These are phyloP conservation scores for Eurystomus glaucurus DNA, from an alignment of 2,797 vertebrate species.

Conservation along the genomic window DNA sequence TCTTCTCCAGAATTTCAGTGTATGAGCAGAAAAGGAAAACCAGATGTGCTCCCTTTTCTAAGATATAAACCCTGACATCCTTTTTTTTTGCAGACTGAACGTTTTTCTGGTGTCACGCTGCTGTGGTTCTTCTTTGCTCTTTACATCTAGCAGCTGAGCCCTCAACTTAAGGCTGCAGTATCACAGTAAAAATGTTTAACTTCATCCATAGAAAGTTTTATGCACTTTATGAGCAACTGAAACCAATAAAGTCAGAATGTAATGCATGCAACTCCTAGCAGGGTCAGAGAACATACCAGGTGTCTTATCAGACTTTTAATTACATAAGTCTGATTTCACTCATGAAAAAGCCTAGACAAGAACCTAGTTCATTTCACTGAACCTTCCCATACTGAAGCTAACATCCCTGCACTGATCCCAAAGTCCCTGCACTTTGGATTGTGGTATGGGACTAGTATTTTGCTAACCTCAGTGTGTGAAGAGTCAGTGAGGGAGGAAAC, in stretches of 20 bases:
- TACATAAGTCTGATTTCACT: background rate
- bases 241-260: background rate
- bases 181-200: background rate
- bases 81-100: background rate
- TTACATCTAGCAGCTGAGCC: background rate
- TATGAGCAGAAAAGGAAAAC: conserved; percentile 8
- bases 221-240: background rate
- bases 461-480: background rate
- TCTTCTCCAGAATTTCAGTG: background rate
- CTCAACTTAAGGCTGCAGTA: background rate
- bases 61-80: background rate
- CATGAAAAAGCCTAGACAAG: background rate
- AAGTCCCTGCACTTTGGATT: background rate
- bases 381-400: background rate
- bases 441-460: background rate
- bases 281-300: background rate
- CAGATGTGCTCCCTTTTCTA: background rate
- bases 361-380: background rate
- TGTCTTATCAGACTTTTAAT: background rate
- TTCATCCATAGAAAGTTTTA: background rate
- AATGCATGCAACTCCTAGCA: background rate
- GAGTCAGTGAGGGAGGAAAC: background rate
- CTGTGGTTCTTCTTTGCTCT: conserved; percentile 15
- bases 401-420: accelerated
- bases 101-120: background rate